Evolutionary conservation across 1,140 invertebrate genomes (phyloP).

Genomic region (Tribolium madens): DNA sequence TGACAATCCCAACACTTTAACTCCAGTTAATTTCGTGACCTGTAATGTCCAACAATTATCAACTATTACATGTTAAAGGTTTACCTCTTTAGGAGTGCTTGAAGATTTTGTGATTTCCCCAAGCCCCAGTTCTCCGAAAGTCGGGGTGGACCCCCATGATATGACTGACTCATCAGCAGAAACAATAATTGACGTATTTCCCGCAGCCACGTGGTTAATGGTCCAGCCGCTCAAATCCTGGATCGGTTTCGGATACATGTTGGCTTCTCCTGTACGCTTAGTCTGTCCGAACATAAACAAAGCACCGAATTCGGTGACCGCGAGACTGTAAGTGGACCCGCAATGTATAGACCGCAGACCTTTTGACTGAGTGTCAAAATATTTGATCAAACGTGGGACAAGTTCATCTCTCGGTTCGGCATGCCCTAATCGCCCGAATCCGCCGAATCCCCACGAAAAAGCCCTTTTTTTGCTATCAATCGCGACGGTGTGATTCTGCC

Average conservation of each 20-base stretch:
- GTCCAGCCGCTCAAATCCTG: conserved; percentile 93
- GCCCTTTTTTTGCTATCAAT: conserved; percentile 88
- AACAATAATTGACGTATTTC: conserved; percentile 85
- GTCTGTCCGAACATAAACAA: conserved; percentile 91
- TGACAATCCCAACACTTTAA: conserved; percentile 83
- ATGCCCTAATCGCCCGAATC: conserved; percentile 92
- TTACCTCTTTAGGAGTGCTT: conserved; percentile 86
- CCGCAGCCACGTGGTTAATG: conserved; percentile 84
- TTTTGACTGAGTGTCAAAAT: conserved; percentile 85
- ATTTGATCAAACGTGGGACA: conserved; percentile 89
- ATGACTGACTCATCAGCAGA: conserved; percentile 91
- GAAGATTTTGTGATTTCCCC: conserved; percentile 91
- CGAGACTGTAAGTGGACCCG: conserved; percentile 88
- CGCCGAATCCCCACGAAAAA: conserved; percentile 95
- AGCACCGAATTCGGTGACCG: conserved; percentile 81
- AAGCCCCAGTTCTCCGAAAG: conserved; percentile 91
- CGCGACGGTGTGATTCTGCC: conserved; percentile 90
- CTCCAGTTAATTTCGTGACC: conserved; percentile 82
- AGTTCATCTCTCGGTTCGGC: conserved; percentile 91
- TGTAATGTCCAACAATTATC: conserved; percentile 37
- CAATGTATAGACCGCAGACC: conserved; percentile 85
- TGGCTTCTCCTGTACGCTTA: conserved; percentile 92
- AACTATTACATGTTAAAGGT: background rate
- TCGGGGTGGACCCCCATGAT: conserved; percentile 91
- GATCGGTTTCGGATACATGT: conserved; percentile 96